Percentiles rank a stretch among this genome's conserved stretches.
phyloP scores from a whole-genome alignment of 2,888 invertebrate genomes.

The Lochmaea crataegi region DNA sequence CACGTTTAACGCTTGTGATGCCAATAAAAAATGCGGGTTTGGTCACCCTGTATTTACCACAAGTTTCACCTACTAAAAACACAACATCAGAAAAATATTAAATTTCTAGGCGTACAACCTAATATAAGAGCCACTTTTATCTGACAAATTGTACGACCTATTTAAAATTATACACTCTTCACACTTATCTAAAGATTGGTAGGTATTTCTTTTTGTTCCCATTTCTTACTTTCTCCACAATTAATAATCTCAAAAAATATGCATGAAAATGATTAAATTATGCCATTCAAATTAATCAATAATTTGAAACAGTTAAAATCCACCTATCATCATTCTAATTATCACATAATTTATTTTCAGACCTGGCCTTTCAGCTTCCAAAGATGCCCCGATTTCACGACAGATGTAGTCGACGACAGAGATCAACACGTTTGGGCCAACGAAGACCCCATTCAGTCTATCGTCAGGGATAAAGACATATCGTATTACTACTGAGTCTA shows the following conservation, averaged over 20 bases:
- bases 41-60: too few species aligned
- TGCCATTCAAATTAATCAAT: constrained; percentile 27
- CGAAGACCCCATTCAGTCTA: constrained; percentile 56
- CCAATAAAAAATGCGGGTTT: too few species aligned
- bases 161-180: too few species aligned
- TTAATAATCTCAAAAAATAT: neutral
- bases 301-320: constrained; percentile 28
- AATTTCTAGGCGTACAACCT: too few species aligned
- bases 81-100: too few species aligned
- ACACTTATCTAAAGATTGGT: too few species aligned
- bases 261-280: constrained; percentile 9
- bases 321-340: constrained; percentile 33
- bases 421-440: constrained; percentile 53
- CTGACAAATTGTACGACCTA: too few species aligned
- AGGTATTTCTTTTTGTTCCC: neutral
- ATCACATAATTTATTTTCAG: constrained; percentile 66
- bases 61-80: too few species aligned
- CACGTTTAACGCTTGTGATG: too few species aligned
- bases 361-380: constrained; percentile 88
- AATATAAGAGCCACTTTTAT: too few species aligned
- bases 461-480: constrained; percentile 61
- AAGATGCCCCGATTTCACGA: constrained; percentile 65
- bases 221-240: neutral
- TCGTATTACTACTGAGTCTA: constrained; percentile 62
- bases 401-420: constrained; percentile 64